Evolutionary conservation across 1,140 invertebrate species (phyloP).

Genomic region (Melipona quadrifasciata): DNA sequence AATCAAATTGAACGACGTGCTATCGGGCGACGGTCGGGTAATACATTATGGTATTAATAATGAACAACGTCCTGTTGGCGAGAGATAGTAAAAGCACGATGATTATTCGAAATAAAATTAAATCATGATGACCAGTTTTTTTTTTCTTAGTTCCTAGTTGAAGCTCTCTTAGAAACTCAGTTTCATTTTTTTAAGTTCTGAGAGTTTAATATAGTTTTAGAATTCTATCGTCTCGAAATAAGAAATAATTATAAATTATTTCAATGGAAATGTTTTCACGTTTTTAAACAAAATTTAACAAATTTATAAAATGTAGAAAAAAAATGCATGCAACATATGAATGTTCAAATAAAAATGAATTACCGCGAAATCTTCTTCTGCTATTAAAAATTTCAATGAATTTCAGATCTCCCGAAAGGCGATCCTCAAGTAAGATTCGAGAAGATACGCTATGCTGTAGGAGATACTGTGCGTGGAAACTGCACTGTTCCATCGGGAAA

Average conservation of each 20-base stretch:
- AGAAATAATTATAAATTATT: background rate
- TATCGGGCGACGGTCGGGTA: background rate
- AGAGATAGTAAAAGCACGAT: background rate
- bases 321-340: background rate
- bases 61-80: background rate
- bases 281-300: no score
- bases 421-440: slow-evolving; percentile 86
- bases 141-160: no score
- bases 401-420: slow-evolving; percentile 86
- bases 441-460: slow-evolving; percentile 87
- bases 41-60: background rate
- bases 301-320: background rate
- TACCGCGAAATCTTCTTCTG: background rate
- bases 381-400: slow-evolving; percentile 31
- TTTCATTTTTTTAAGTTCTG: background rate
- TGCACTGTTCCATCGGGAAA: slow-evolving; percentile 88
- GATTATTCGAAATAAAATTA: background rate
- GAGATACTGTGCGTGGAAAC: slow-evolving; percentile 88
- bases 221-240: background rate
- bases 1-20: background rate
- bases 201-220: background rate
- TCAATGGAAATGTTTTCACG: background rate
- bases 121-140: no score
- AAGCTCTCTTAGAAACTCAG: background rate
- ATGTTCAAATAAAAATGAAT: background rate